A percentile compares a stretch with the other conserved stretches of the same genome.
phyloP scores from a whole-genome alignment of 1,140 invertebrate genomes.

The Tetragnatha versicolor region DNA sequence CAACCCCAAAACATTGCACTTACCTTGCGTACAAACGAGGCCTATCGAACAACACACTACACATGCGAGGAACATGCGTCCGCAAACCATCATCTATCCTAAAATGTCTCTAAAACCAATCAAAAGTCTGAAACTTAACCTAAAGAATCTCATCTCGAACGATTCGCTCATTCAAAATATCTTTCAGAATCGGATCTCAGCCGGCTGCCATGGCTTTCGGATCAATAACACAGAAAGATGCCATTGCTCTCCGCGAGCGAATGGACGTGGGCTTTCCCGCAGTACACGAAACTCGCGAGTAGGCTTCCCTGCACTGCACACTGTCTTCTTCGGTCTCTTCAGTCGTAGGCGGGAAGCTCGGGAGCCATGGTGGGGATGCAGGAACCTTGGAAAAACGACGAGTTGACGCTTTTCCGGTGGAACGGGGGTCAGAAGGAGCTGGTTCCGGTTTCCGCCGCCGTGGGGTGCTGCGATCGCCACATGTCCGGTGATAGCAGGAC shows the following conservation, averaged over 20 bases:
- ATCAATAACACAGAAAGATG: conserved; percentile 49
- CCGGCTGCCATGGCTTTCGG: conserved; percentile 52
- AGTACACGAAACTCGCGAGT: neutral
- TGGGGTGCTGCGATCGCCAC: neutral
- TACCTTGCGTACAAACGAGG: conserved; percentile 30
- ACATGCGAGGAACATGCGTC: conserved; percentile 2
- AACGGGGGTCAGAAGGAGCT: neutral
- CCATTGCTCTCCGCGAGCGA: conserved; percentile 9
- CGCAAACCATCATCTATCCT: conserved; percentile 19
- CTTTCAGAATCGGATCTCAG: neutral
- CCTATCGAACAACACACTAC: conserved; percentile 13
- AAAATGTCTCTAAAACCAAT: conserved; percentile 11
- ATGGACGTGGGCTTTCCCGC: neutral
- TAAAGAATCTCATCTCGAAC: conserved; percentile 18
- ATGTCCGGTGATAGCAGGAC: conserved; percentile 6
- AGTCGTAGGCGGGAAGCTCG: neutral
- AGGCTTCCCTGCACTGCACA: neutral
- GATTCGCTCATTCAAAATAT: too few relatives aligned
- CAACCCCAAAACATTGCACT: neutral
- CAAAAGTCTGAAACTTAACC: conserved; percentile 15
- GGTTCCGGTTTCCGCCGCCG: neutral
- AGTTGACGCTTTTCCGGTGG: too few relatives aligned
- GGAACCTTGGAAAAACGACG: too few relatives aligned
- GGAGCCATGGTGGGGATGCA: neutral
- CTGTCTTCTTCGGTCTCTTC: too few relatives aligned